Base-by-base conservation (phyloP, 1,140 invertebrate genomes). In the Leptinotarsa defecta region DNA sequence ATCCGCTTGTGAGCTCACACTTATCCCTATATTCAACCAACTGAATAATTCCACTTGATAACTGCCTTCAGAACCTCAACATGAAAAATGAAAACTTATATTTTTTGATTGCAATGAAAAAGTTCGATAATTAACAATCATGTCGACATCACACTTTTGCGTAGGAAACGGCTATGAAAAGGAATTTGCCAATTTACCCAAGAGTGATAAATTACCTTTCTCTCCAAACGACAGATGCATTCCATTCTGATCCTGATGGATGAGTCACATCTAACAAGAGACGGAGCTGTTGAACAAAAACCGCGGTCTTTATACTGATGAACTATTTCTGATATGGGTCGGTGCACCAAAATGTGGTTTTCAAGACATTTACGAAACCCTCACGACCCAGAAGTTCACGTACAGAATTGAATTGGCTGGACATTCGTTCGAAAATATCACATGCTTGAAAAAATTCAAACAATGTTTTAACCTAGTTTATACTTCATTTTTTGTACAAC, bases 41-140 rank as follows among this genome's bases (percentile, higher is more conserved):
- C 52, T n/a, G 52, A 15, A 57, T 57, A 17, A 17, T 57, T 15
- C 15, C 15, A n/a, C 15, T 57, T 57, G 5, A 57, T n/a, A 2
- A 17, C 52, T n/a, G 13, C 15, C 13, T 5, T n/a, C 52, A 15
- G 52, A 57, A 57, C 5, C 52, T 2, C 52, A 57, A 13, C 4
- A 57, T 57, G 52, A 57, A 57, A 57, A 57, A 57, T 57, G 52
- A n/a, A 15, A 17, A 43, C 34, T 43, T 43, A 43, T 34, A 34
- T 19, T 15, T n/a, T 17, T 19, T 19, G n/a, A 15, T 17, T 19
- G 52, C 13, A 19, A 19, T 15, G 34, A 68, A 48, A 68, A n/a
- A 43, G n/a, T 68, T 43, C 43, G 24, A 4, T 68, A 34, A 68
- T 68, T 49, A 68, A 68, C 67, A 49, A 68, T 68, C 19, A 68